Conservation (phyloP, 2,888 invertebrate species). For the Tolmerus cingulatus region DNA sequence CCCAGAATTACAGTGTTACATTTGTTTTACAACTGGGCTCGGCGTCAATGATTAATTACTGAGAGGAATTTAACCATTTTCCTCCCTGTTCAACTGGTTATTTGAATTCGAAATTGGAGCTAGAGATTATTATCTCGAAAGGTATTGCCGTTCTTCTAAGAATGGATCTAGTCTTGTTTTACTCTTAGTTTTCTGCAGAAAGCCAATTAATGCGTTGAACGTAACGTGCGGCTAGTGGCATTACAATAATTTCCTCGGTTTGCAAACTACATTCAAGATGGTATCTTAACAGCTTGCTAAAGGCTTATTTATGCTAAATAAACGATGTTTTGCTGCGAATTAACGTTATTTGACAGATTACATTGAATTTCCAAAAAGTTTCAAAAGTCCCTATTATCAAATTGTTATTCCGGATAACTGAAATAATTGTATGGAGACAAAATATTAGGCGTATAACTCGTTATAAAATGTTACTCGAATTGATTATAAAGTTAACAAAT, state of each 20-base stretch:
- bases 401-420: too few relatives aligned
- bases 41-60: slow-evolving; percentile 10
- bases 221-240: background rate
- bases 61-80: background rate
- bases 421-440: too few relatives aligned
- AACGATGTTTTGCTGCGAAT: background rate
- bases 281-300: too few relatives aligned
- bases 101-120: background rate
- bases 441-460: too few relatives aligned
- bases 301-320: too few relatives aligned
- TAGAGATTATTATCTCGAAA: background rate
- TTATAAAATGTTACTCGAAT: too few relatives aligned
- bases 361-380: too few relatives aligned
- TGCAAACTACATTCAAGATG: background rate
- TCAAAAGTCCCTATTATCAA: too few relatives aligned
- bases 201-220: background rate
- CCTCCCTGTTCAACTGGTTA: background rate
- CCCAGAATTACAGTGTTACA: background rate
- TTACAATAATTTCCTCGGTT: background rate
- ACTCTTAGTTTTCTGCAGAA: slow-evolving; percentile 25
- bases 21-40: slow-evolving; percentile 4
- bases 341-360: background rate
- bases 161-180: slow-evolving; percentile 45
- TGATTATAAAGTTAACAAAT: too few relatives aligned
- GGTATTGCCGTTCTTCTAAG: background rate